Evolutionary conservation across 2,797 vertebrate genomes (phyloP).

Genomic region (Halcyon badia): DNA sequence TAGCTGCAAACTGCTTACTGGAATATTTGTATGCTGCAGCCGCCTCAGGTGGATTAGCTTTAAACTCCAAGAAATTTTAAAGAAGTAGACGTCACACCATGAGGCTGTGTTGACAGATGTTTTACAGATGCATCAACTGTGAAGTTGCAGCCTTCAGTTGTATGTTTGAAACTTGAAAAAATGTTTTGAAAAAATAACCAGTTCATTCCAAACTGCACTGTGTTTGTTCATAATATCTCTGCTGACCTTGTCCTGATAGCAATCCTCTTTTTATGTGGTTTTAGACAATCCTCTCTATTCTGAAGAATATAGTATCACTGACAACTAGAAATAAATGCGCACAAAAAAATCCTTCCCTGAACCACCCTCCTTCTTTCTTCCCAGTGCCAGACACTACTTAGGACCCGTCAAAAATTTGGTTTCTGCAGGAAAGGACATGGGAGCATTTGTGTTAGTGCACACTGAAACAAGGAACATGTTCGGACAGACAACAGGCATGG

Average conservation of each 20-base stretch:
- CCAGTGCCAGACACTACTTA: neutral
- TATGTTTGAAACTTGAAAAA: neutral
- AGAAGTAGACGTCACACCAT: neutral
- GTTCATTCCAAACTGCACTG: neutral
- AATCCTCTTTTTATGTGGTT: slow-evolving; percentile 6
- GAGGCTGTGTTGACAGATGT: neutral
- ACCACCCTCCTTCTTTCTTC: neutral
- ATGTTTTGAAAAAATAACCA: neutral
- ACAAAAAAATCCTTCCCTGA: neutral
- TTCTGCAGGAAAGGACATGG: neutral
- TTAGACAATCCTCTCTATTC: neutral
- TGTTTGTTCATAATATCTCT: neutral
- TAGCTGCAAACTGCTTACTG: neutral
- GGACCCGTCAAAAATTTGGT: neutral
- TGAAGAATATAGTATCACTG: neutral
- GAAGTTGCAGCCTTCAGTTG: neutral
- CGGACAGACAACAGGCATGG: rapidly evolving
- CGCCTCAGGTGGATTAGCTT: neutral
- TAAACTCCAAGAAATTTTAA: neutral
- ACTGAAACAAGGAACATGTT: neutral
- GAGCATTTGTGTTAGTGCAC: neutral
- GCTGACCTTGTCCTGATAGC: neutral
- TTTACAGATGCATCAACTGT: neutral
- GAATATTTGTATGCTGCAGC: neutral
- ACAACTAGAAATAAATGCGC: neutral